A percentile compares a stretch with the other conserved stretches of the same genome.
phyloP scores from a whole-genome alignment of 1,140 invertebrate genomes.

The Panulirus ornatus region DNA sequence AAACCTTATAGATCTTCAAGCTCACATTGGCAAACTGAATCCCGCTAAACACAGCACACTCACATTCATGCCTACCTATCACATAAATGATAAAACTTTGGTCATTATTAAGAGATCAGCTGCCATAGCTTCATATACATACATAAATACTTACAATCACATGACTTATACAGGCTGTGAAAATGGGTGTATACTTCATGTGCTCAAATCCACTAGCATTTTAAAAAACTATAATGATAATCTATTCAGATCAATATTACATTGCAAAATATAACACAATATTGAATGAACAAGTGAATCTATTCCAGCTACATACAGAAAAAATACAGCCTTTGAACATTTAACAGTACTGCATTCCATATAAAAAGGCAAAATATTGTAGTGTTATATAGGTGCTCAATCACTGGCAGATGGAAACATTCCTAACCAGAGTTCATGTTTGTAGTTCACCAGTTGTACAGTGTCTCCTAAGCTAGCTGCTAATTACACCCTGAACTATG shows the following conservation, averaged over 20 bases:
- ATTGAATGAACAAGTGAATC: not conserved
- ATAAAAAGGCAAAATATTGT: not conserved
- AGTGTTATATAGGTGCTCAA: not conserved
- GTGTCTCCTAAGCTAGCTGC: not conserved
- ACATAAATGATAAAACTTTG: constrained; percentile 12
- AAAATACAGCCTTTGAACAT: not conserved
- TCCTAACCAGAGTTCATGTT: not conserved
- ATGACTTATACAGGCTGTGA: not conserved
- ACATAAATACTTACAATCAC: constrained; percentile 6
- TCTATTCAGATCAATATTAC: not conserved
- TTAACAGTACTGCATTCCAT: not conserved
- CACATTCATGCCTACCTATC: constrained; percentile 3
- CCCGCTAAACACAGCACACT: not conserved
- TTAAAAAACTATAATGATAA: not conserved
- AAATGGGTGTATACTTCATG: not conserved
- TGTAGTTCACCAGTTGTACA: not conserved
- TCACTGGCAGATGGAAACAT: not conserved
- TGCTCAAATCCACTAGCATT: not conserved
- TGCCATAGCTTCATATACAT: constrained; percentile 33
- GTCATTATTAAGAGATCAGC: constrained; percentile 16
- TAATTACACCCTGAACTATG: too few species aligned
- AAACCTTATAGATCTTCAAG: not conserved
- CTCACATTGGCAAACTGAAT: constrained; percentile 4
- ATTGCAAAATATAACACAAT: not conserved
- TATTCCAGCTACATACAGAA: not conserved